These are phyloP conservation scores for Halictus ligatus DNA, from an alignment of 2,888 invertebrate species.

Conservation along the genomic window DNA sequence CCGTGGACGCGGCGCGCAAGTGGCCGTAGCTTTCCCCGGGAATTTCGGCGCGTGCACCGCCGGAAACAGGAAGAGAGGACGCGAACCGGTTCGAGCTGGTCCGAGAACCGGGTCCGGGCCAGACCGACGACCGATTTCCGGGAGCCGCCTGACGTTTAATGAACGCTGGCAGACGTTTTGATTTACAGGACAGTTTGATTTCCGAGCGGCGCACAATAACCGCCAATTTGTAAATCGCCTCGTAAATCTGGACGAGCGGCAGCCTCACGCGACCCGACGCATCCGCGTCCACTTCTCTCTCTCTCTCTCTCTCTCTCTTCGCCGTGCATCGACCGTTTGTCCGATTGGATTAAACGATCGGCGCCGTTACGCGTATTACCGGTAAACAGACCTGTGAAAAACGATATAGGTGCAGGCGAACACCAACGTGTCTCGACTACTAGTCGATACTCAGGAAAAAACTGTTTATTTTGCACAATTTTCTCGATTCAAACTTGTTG, in stretches of 20 bases:
- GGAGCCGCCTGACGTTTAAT: conserved; percentile 80
- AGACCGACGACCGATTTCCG: conserved; percentile 70
- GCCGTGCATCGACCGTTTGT: conserved; percentile 64
- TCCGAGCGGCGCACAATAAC: conserved; percentile 82
- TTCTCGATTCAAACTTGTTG: neutral
- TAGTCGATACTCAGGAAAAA: neutral
- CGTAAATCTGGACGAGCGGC: conserved; percentile 79
- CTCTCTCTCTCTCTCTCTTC: neutral
- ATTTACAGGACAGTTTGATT: conserved; percentile 84
- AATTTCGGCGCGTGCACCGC: conserved; percentile 38
- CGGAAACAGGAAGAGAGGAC: conserved; percentile 25
- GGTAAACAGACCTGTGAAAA: conserved; percentile 54
- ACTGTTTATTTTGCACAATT: neutral
- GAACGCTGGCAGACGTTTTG: conserved; percentile 82
- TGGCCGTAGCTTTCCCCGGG: conserved; percentile 34
- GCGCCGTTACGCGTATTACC: conserved; percentile 57
- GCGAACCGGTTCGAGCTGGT: conserved; percentile 29
- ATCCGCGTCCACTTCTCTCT: conserved; percentile 26
- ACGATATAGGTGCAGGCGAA: conserved; percentile 30
- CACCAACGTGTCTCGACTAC: neutral
- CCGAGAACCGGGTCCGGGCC: conserved; percentile 27
- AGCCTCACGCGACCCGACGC: conserved; percentile 41
- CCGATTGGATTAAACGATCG: conserved; percentile 78
- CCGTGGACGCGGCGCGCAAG: neutral
- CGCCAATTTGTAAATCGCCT: conserved; percentile 84